phyloP scores from a whole-genome alignment of 2,888 invertebrate species.

The Arrhopalites spinosus region DNA sequence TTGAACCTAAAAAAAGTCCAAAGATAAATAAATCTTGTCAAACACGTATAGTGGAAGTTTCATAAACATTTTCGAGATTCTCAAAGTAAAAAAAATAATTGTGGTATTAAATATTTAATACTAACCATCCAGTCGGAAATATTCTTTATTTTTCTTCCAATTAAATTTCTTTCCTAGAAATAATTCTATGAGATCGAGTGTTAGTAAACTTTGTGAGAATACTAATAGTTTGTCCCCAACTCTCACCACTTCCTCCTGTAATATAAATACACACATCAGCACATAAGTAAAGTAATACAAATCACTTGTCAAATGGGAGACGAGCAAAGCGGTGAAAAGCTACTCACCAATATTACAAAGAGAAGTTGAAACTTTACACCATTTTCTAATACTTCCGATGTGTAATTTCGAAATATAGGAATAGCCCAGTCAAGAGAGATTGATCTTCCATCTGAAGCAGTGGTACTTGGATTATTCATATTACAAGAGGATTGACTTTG shows the following conservation, averaged over 20 bases:
- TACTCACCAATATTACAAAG: constrained; percentile 86
- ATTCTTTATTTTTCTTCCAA: constrained; percentile 92
- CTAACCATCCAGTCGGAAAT: constrained; percentile 76
- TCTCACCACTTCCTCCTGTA: constrained; percentile 83
- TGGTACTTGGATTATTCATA: background rate
- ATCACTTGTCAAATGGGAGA: no score
- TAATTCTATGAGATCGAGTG: constrained; percentile 90
- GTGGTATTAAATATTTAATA: no score
- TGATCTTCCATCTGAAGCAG: constrained; percentile 12
- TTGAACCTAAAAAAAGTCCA: constrained; percentile 60
- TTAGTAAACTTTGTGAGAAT: constrained; percentile 88
- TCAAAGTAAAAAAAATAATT: no score
- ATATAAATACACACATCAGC: no score
- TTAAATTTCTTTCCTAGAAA: constrained; percentile 93
- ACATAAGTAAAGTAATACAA: no score
- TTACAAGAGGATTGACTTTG: background rate
- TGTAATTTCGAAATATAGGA: constrained; percentile 72
- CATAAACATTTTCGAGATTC: no score
- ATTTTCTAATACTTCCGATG: constrained; percentile 85
- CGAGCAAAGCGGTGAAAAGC: no score
- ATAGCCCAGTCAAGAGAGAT: constrained; percentile 65
- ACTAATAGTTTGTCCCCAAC: constrained; percentile 88
- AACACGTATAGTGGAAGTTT: no score
- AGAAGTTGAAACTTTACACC: constrained; percentile 95
- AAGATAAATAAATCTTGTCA: no score